Evolutionary conservation across 2,888 invertebrate genomes (phyloP), one percentile per base, ranked within the genome.

Genomic region (Ornithoptera priamus): DNA sequence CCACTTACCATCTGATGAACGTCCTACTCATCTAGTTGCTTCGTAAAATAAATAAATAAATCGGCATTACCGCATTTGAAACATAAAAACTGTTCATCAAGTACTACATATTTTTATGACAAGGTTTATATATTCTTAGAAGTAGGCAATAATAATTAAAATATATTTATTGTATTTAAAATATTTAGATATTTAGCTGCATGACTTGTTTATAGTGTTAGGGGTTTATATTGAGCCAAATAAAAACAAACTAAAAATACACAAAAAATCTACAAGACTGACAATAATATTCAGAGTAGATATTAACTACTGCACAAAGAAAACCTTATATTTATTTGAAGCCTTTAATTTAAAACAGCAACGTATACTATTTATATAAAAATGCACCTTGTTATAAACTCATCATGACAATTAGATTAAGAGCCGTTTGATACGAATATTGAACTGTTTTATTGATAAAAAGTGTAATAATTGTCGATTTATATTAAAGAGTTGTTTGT

Each of bases 401-500:
- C 90, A 89, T 85, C 93, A 93, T 93, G 93, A 93, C 93, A 93
- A 93, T 91, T 93, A 93, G 91, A 80, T 72, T 92, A 91, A 89
- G 88, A 78, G 75, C 84, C 79, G 81, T 89, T 88, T 87, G 85
- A 82, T 81, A 84, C 75, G 73, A 78, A 82, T 80, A 78, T 82
- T 83, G 82, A 84, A 86, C 84, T 88, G 88, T 90, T 89, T 89
- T 89, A 88, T 87, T 46, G 83, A 78, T 83, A 68, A 85, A 79
- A 88, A 79, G 30, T 92, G 89, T 93, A 91, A 90, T 90, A 87
- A 89, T 90, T 91, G 85, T 88, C 90, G 86, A 90, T 90, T 92
- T 62, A 90, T 92, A 93, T 93, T 93, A 93, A 93, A 93, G 92
- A 92, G 91, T 93, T 93, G 93, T 93, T 93, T 93, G 93, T 93